Conservation (phyloP, 2,797 vertebrate species). For the Cercopithecus petaurista region DNA sequence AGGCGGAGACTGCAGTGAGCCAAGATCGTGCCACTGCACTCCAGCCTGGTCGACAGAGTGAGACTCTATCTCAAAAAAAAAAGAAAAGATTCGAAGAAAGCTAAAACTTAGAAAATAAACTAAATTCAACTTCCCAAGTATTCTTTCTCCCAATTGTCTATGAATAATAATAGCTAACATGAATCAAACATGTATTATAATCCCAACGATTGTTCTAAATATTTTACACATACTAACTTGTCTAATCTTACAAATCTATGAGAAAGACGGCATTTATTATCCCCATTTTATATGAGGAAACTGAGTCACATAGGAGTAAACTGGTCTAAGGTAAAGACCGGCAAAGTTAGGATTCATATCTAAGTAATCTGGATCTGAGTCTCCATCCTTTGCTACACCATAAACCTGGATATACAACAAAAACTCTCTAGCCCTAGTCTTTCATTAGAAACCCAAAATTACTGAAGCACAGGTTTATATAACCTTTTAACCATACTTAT, state of each 20-base stretch:
- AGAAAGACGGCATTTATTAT: neutral
- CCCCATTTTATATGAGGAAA: neutral
- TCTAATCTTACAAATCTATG: neutral
- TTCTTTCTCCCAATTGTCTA: neutral
- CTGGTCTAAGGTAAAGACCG: neutral
- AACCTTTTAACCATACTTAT: neutral
- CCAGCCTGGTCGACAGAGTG: no score
- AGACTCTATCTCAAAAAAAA: no score
- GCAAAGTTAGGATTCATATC: neutral
- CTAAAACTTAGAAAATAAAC: constrained; percentile 4
- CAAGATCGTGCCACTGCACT: no score
- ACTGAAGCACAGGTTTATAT: neutral
- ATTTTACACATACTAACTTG: neutral
- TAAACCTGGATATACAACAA: neutral
- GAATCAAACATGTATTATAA: neutral
- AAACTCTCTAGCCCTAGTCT: neutral
- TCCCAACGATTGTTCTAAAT: neutral
- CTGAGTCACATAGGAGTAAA: neutral
- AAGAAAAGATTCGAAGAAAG: neutral
- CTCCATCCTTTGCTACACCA: neutral
- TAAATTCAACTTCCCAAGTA: neutral
- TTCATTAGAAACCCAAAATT: neutral
- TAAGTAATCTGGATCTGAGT: neutral
- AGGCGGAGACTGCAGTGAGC: no score
- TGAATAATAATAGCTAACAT: neutral